Evolutionary conservation across 1,140 invertebrate species (phyloP).

Genomic region (Pararge aegeria): DNA sequence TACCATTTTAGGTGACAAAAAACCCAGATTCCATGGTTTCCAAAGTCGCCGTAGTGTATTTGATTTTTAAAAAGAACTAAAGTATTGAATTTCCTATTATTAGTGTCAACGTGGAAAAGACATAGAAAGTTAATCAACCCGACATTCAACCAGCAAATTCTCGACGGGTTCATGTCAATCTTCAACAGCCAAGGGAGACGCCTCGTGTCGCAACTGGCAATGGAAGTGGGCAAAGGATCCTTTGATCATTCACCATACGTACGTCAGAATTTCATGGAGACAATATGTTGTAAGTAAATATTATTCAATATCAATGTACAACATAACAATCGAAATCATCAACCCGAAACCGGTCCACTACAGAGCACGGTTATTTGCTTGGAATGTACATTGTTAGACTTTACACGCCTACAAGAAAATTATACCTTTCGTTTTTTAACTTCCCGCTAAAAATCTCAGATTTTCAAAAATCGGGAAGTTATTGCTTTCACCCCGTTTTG

Average conservation of each 20-base stretch:
- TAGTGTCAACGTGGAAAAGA: constrained; percentile 39
- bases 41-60: no score
- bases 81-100: constrained; percentile 11
- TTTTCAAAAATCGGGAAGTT: no score
- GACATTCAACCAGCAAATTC: constrained; percentile 92
- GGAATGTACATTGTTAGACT: no score
- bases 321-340: background rate
- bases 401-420: no score
- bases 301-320: background rate
- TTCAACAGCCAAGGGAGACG: constrained; percentile 87
- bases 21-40: no score
- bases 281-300: constrained; percentile 86
- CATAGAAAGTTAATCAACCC: constrained; percentile 87
- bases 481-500: no score
- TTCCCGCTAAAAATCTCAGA: no score
- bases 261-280: constrained; percentile 88
- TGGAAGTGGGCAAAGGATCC: constrained; percentile 76
- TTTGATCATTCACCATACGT: constrained; percentile 87
- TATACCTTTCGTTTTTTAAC: no score
- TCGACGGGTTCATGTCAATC: constrained; percentile 89
- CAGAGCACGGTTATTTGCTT: no score
- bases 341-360: no score
- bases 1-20: no score
- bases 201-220: constrained; percentile 82
- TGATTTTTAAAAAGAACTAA: no score